Base-by-base conservation (phyloP, 2,888 invertebrate species). In the Spicauda simplicius region DNA sequence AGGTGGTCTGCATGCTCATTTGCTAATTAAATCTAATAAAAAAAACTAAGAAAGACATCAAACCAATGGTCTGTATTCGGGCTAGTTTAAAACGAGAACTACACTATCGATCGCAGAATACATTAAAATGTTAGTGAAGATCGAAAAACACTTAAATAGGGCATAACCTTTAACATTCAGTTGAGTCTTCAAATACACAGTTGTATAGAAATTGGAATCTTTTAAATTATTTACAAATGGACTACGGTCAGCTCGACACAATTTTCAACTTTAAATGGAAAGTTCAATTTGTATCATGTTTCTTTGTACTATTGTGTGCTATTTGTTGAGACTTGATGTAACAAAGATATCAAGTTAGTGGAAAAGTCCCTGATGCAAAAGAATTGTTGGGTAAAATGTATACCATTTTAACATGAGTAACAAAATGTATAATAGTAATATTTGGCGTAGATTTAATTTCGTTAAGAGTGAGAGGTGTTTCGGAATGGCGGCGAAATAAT, bases 91-190 rank as follows among this genome's bases (percentile, higher is more conserved):
- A 53, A 55, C 16, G 37, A 25, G 45, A 59, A 50, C 10, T 59
- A 48, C n/a, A 37, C 3, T 61, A 61, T 52, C 45, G 52, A 61
- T 52, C 37, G 7, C 33, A 25, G 37, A 61, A 52, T 61, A 45
- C 62, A 55, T 48, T 63, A 30, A 37, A 63, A 41, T 62, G 54
- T 54, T 20, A n/a, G 41, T 41, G 41, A 45, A 54, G 18, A 25
- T 54, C 3, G 20, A 61, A 54, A 62, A 37, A 54, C 19, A 45
- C 14, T 41, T 41, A 41, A 14, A 41, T 48, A 48, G 37, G 7
- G 25, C 16, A 25, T 16, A 48, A 41, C 55, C 45, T 55, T 55
- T 30, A 10, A 14, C 63, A 55, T 18, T 37, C 0, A 4, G 33
- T 16, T 5, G 25, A 25, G 25, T 25, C 18, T 37, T 14, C 30